phyloP scores from a whole-genome alignment of 2,113 vertebrate genomes.

The Bufo bufo region DNA sequence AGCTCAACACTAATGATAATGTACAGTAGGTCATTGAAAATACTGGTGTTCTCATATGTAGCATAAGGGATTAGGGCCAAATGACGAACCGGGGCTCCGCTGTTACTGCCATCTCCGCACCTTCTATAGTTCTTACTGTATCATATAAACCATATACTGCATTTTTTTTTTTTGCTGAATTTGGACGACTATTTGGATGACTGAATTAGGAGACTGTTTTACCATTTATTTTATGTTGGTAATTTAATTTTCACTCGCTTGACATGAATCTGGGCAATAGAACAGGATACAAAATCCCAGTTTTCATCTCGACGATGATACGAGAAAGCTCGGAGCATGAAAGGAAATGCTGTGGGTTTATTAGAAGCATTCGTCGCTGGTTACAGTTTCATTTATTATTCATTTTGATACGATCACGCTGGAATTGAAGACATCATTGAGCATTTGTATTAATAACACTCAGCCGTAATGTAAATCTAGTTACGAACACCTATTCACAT shows the following conservation, averaged over 20 bases:
- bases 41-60: too few species aligned
- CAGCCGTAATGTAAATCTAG: constrained; percentile 86
- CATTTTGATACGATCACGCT: constrained; percentile 74
- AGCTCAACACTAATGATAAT: too few species aligned
- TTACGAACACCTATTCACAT: constrained; percentile 82
- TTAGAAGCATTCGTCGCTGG: constrained; percentile 57
- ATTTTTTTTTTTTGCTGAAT: too few species aligned
- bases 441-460: constrained; percentile 84
- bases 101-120: too few species aligned
- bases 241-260: constrained; percentile 63
- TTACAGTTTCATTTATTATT: constrained; percentile 75
- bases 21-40: too few species aligned
- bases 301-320: not conserved
- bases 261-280: not conserved
- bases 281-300: not conserved
- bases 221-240: constrained; percentile 57
- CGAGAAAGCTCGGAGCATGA: constrained; percentile 61
- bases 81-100: too few species aligned
- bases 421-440: constrained; percentile 74
- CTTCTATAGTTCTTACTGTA: too few species aligned
- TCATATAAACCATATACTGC: too few species aligned
- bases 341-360: constrained; percentile 46
- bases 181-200: too few species aligned
- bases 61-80: too few species aligned
- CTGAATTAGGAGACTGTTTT: too few species aligned